Evolutionary conservation across 2,888 invertebrate species (phyloP).

Genomic region (Sminthurinus aureus): DNA sequence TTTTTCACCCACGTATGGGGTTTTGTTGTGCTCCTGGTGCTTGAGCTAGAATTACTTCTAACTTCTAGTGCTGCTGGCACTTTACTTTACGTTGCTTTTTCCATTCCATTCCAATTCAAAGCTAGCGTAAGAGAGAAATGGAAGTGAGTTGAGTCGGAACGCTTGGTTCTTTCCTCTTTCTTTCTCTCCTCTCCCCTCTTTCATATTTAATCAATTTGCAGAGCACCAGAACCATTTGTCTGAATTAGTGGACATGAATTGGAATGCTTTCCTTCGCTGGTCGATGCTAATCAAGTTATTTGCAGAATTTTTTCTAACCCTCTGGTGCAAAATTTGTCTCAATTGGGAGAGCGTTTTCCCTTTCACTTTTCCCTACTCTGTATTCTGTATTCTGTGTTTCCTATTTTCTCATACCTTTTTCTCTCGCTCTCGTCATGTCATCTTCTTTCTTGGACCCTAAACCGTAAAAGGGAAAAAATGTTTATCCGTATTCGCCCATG

Average conservation of each 20-base stretch:
- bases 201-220: slow-evolving; percentile 60
- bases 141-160: slow-evolving; percentile 3
- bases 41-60: too few species aligned
- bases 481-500: not conserved
- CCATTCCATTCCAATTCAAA: not conserved
- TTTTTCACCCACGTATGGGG: slow-evolving; percentile 8
- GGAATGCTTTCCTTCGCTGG: slow-evolving; percentile 48
- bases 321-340: slow-evolving; percentile 61
- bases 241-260: slow-evolving; percentile 61
- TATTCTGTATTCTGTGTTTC: not conserved
- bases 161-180: not conserved
- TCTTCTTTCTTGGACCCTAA: not conserved
- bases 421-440: not conserved
- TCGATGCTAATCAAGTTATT: slow-evolving; percentile 57
- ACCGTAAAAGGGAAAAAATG: not conserved
- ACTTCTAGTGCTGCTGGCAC: not conserved
- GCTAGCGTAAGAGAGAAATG: slow-evolving; percentile 12
- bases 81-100: too few species aligned
- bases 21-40: not conserved
- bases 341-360: slow-evolving; percentile 44
- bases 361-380: slow-evolving; percentile 1
- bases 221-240: slow-evolving; percentile 60
- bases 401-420: slow-evolving; percentile 18
- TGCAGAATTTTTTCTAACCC: slow-evolving; percentile 59
- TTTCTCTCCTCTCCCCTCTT: slow-evolving; percentile 47